Percentiles rank a stretch among this genome's conserved stretches.
These are phyloP conservation scores for Laodelphax striatellus DNA, from an alignment of 1,140 invertebrate species.

Conservation along the genomic window DNA sequence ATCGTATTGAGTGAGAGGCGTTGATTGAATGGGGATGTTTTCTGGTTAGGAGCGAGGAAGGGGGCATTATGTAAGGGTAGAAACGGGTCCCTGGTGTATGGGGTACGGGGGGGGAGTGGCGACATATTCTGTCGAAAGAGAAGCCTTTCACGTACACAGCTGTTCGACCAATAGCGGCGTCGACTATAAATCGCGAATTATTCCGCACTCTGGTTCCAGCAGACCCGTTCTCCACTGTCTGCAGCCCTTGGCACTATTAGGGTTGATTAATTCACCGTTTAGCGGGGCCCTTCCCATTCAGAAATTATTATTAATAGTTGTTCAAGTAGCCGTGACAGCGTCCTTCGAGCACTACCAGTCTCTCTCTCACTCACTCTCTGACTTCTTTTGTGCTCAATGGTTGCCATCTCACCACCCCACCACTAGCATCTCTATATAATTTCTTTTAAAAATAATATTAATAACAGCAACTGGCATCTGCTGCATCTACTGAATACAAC, in stretches of 20 bases:
- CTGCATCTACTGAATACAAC: too few species aligned
- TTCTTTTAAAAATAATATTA: too few species aligned
- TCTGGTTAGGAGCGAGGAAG: too few species aligned
- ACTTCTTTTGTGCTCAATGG: neutral
- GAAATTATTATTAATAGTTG: slow-evolving; percentile 1
- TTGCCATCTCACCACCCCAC: too few species aligned
- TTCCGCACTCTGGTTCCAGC: slow-evolving; percentile 1
- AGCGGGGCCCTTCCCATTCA: neutral
- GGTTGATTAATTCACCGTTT: slow-evolving; percentile 3
- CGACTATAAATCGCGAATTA: slow-evolving; percentile 1
- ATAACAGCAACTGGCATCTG: too few species aligned
- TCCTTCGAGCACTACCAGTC: neutral
- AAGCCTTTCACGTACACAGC: neutral
- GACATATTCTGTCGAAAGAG: too few species aligned
- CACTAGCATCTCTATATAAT: too few species aligned
- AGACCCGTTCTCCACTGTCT: neutral
- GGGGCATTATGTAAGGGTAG: too few species aligned
- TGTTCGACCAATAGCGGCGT: neutral
- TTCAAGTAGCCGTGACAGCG: neutral
- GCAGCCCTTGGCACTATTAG: neutral
- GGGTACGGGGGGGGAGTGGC: too few species aligned
- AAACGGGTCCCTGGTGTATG: too few species aligned
- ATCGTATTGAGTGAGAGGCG: too few species aligned
- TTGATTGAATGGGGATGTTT: too few species aligned
- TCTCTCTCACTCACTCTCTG: neutral